These are phyloP conservation scores for Eulithis prunata DNA, from an alignment of 2,888 invertebrate species.

Conservation along the genomic window DNA sequence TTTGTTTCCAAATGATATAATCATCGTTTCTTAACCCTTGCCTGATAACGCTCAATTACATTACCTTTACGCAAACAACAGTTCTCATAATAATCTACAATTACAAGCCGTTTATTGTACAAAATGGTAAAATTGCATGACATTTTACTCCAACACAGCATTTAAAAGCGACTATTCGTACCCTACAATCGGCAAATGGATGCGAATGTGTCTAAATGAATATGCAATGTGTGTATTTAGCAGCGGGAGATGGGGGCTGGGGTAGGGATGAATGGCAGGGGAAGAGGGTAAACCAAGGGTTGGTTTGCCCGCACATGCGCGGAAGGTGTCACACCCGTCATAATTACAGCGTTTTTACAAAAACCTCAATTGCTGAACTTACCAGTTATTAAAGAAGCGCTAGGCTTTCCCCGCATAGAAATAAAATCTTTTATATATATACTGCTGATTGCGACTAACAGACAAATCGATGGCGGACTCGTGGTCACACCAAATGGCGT, in stretches of 20 bases:
- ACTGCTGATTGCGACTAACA: background rate
- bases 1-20: background rate
- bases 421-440: constrained; percentile 7
- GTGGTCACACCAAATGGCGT: no score
- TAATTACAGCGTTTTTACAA: constrained; percentile 58
- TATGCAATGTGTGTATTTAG: constrained; percentile 55
- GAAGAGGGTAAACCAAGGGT: constrained; percentile 33
- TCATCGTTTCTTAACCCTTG: background rate
- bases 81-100: constrained; percentile 15
- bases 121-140: constrained; percentile 27
- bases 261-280: constrained; percentile 58
- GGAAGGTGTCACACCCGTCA: constrained; percentile 44
- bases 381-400: constrained; percentile 10
- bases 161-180: constrained; percentile 33
- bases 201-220: constrained; percentile 55
- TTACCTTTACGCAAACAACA: constrained; percentile 4
- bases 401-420: constrained; percentile 9
- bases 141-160: constrained; percentile 23
- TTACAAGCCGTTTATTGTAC: constrained; percentile 12
- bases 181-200: constrained; percentile 48
- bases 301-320: constrained; percentile 53
- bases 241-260: constrained; percentile 44
- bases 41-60: constrained; percentile 5
- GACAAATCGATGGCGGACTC: no score
- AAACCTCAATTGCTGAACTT: constrained; percentile 49